Conservation (phyloP, 2,888 invertebrate genomes). For the Syritta pipiens region DNA sequence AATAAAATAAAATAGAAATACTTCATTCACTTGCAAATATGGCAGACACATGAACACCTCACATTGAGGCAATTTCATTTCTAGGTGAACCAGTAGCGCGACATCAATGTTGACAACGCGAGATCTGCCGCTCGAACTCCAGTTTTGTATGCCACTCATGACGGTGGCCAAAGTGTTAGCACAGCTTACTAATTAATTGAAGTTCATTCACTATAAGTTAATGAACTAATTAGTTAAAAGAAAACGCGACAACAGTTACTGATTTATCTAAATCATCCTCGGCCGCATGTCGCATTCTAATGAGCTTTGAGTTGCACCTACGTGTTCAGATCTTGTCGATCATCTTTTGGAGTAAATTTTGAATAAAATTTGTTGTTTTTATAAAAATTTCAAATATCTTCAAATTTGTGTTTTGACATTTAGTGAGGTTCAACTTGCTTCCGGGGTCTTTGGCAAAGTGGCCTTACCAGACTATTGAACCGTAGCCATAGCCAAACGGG, state of each 20-base stretch:
- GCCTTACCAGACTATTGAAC: constrained; percentile 63
- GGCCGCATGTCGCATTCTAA: constrained; percentile 39
- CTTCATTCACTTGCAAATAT: constrained; percentile 26
- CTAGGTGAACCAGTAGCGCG: constrained; percentile 58
- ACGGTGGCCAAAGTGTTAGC: constrained; percentile 31
- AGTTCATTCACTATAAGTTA: constrained; percentile 24
- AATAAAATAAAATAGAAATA: too few species aligned
- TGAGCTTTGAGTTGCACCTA: constrained; percentile 15
- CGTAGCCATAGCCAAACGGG: constrained; percentile 30
- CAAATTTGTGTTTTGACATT: too few species aligned
- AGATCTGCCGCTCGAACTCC: constrained; percentile 20
- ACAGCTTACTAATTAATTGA: constrained; percentile 9
- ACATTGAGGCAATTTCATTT: constrained; percentile 47
- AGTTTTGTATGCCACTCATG: constrained; percentile 36
- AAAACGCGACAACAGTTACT: background rate
- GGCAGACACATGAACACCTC: constrained; percentile 28
- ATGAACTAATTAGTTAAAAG: constrained; percentile 43
- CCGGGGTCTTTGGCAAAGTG: constrained; percentile 47
- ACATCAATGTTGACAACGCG: constrained; percentile 49
- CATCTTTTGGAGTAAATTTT: background rate
- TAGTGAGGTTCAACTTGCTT: constrained; percentile 12
- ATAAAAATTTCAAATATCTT: too few species aligned
- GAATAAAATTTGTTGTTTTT: too few species aligned
- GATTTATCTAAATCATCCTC: constrained; percentile 45
- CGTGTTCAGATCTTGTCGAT: background rate